Percentiles rank a stretch among this genome's conserved stretches.
These are phyloP conservation scores for Cosmia pyralina DNA, from an alignment of 2,888 invertebrate species.

Conservation along the genomic window DNA sequence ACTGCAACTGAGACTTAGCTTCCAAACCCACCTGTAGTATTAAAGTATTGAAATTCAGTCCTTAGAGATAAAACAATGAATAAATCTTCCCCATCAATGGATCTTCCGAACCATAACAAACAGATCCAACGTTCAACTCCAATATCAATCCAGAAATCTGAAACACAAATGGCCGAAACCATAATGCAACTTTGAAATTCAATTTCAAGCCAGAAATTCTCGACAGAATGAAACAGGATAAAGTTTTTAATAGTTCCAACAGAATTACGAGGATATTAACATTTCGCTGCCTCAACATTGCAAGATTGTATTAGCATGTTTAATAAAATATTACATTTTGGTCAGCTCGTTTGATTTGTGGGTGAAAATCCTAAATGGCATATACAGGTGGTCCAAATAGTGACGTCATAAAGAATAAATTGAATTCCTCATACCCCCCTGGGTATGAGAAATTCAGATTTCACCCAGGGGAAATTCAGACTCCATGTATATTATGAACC, in stretches of 20 bases:
- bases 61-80: background rate
- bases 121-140: conserved; percentile 5
- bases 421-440: too few species aligned
- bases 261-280: conserved; percentile 59
- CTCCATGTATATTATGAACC: too few species aligned
- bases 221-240: conserved; percentile 52
- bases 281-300: conserved; percentile 57
- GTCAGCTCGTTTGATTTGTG: conserved; percentile 9
- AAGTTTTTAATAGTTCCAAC: conserved; percentile 65
- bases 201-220: conserved; percentile 56
- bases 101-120: background rate
- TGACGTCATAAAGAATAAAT: too few species aligned
- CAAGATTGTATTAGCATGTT: conserved; percentile 51
- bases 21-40: too few species aligned
- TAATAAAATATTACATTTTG: conserved; percentile 48
- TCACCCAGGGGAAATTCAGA: too few species aligned
- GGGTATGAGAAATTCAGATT: too few species aligned
- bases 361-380: background rate
- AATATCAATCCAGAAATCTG: conserved; percentile 44
- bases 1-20: too few species aligned
- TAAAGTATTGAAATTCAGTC: too few species aligned
- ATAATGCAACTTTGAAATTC: conserved; percentile 62
- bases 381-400: too few species aligned
- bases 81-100: background rate
- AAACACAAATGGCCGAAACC: conserved; percentile 49